phyloP scores from a whole-genome alignment of 2,888 invertebrate genomes.

The Sympetrum striolatum region DNA sequence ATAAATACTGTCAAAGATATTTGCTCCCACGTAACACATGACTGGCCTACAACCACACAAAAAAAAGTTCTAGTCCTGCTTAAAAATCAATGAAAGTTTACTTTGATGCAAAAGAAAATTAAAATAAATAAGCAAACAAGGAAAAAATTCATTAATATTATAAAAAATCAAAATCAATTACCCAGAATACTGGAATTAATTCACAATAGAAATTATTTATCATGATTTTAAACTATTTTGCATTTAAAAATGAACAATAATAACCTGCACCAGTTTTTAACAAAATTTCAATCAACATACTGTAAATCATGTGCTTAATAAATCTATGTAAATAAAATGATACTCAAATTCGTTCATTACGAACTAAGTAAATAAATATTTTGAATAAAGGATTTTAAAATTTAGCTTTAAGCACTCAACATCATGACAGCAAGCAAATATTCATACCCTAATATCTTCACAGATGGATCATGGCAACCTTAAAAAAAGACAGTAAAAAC shows the following conservation, averaged over 20 bases:
- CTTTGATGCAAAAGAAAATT: neutral
- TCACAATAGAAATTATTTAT: too few species aligned
- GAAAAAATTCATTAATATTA: neutral
- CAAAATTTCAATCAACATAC: neutral
- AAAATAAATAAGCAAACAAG: neutral
- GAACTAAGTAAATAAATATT: too few species aligned
- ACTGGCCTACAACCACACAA: neutral
- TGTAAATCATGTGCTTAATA: neutral
- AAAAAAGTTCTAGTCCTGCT: neutral
- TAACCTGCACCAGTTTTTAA: slow-evolving; percentile 26
- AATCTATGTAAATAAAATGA: neutral
- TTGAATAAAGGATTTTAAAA: neutral
- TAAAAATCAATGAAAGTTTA: neutral
- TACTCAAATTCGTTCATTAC: too few species aligned
- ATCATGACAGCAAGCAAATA: neutral
- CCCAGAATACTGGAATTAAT: too few species aligned
- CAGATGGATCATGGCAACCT: neutral
- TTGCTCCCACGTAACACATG: neutral
- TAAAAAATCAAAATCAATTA: too few species aligned
- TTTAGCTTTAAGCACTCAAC: neutral
- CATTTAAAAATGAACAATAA: neutral
- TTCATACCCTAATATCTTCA: neutral
- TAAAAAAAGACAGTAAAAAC: neutral
- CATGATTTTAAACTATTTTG: neutral
- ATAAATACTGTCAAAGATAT: slow-evolving; percentile 28